Evolutionary conservation across 2,888 invertebrate species (phyloP).

Genomic region (Agrotis exclamationis): DNA sequence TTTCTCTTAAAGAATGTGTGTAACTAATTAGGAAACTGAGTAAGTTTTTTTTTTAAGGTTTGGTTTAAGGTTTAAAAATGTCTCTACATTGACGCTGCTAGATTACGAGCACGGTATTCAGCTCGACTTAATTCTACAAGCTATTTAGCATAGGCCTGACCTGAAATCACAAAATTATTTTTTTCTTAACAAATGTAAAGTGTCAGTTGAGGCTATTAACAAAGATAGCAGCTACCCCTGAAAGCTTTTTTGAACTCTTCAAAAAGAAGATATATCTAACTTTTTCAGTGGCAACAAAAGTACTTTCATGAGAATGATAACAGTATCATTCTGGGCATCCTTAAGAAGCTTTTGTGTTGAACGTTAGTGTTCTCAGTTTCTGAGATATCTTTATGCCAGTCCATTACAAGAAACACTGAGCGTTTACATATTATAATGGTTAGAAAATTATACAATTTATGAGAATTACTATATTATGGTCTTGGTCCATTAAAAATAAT

Average conservation of each 20-base stretch:
- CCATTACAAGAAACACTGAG: slow-evolving; percentile 2
- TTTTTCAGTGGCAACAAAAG: not conserved
- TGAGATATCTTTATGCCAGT: not conserved
- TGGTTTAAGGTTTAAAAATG: not conserved
- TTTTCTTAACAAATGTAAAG: too few species aligned
- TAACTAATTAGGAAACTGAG: slow-evolving; percentile 24
- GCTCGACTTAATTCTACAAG: too few species aligned
- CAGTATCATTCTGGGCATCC: not conserved
- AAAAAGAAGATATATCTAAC: too few species aligned
- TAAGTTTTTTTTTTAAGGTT: not conserved
- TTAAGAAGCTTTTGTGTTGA: not conserved
- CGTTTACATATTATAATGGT: slow-evolving; percentile 6
- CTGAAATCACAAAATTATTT: too few species aligned
- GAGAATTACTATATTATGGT: slow-evolving; percentile 15
- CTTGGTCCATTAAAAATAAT: slow-evolving; percentile 20
- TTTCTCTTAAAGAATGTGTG: slow-evolving; percentile 47
- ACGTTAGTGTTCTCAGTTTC: not conserved
- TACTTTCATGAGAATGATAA: not conserved
- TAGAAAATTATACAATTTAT: slow-evolving; percentile 26
- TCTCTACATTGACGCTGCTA: not conserved
- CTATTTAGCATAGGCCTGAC: too few species aligned
- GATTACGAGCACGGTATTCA: slow-evolving; percentile 3
- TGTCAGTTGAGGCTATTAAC: too few species aligned
- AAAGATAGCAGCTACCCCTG: too few species aligned
- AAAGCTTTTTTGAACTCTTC: too few species aligned